Percentiles rank a stretch among this genome's conserved stretches.
Evolutionary conservation across 1,140 invertebrate species (phyloP).

Genomic region (Panagrolaimus sp.): DNA sequence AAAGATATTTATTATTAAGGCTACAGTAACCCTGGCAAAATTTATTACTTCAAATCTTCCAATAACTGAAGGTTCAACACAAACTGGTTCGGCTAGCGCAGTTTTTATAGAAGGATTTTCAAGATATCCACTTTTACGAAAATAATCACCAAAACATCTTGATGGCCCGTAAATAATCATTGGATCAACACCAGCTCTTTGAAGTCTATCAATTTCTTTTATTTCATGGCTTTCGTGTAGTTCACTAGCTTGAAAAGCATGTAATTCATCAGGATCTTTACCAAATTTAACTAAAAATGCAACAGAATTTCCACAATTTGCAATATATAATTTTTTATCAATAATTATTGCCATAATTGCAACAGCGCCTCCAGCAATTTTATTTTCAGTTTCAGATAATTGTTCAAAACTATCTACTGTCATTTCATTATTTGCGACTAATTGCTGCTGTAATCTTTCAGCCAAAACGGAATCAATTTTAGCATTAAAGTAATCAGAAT

Average conservation of each 20-base stretch:
- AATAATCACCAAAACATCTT: constrained; percentile 10
- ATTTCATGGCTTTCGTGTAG: background rate
- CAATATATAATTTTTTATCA: background rate
- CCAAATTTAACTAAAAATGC: background rate
- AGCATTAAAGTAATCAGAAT: background rate
- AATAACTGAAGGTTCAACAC: background rate
- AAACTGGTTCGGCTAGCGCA: background rate
- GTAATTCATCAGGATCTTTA: background rate
- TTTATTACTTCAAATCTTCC: too few relatives aligned
- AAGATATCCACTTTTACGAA: background rate
- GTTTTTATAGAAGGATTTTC: background rate
- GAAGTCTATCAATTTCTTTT: background rate
- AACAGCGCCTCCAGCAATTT: background rate
- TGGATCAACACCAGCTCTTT: background rate
- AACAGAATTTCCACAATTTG: constrained; percentile 2
- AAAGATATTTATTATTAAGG: too few relatives aligned
- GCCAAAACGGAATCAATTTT: background rate
- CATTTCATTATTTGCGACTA: background rate
- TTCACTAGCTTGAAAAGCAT: background rate
- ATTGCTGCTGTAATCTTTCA: background rate
- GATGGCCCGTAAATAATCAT: background rate
- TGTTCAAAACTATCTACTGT: background rate
- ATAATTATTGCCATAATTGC: constrained; percentile 3
- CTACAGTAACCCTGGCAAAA: too few relatives aligned
- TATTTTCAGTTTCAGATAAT: background rate